Base-by-base conservation (phyloP, 2,113 vertebrate species). In the Cyrtonyx montezumae region DNA sequence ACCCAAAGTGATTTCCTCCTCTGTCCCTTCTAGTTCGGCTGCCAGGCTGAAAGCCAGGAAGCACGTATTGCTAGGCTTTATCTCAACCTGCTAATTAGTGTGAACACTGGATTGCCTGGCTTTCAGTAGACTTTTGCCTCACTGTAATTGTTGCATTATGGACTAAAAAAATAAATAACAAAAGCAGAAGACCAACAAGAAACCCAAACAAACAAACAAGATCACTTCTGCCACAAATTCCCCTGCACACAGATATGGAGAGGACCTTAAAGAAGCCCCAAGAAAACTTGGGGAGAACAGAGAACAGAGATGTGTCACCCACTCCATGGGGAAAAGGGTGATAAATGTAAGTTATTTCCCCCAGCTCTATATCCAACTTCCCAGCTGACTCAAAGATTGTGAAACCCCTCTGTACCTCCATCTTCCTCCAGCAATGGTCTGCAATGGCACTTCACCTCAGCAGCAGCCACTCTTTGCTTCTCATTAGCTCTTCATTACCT, bases 71-170 rank as follows among this genome's bases (percentile, higher is more conserved):
- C 73, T 78, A 86, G 88, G 80, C 91, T 92, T 94, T 84, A 94
- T 89, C 92, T 95, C 89, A 89, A 95, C 84, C 91, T 85, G 93
- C 89, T 96, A 91, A 96, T 96, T 96, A 96, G 79, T 0, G 4
- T 74, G 71, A 74, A 55, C 28, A 68, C 81, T 74, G 42, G 7
- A 37, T 8, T 37, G 21, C 75, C 37, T 61, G 5, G 2, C 85
- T 89, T 88, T 49, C 94, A 68, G 77, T 92, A 49, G 93, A 87
- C 89, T 80, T 84, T 89, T 90, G 45, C 87, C 90, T 81, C 94
- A 91, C 36, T 14, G 2, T 91, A 95, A 94, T 85, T 85, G 87
- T 78, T 80, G 83, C 79, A 74, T 93, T 91, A 83, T 79, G 79
- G 76, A 74, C 46, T 67, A 40, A 12, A 40, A 40, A 70, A 91